Percentiles rank a stretch among this genome's conserved stretches.
Evolutionary conservation across 1,140 invertebrate genomes (phyloP).

Genomic region (Akabosia matsudoensis): DNA sequence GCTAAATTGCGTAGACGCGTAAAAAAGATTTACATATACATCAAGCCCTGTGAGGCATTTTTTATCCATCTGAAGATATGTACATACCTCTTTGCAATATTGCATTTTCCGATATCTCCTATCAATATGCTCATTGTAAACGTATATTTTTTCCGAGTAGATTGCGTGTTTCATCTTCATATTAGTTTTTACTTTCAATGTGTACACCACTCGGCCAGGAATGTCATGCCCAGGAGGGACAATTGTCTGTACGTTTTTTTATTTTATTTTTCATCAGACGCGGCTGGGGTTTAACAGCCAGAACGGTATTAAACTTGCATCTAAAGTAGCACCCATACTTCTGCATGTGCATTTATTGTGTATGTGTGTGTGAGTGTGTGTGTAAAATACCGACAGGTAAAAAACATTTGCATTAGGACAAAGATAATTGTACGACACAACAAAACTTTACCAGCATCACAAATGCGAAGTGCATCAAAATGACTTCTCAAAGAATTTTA

Average conservation of each 20-base stretch:
- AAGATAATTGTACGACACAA: too few relatives aligned
- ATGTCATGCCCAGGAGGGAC: slow-evolving; percentile 14
- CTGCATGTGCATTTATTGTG: neutral
- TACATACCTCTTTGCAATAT: neutral
- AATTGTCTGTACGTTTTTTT: too few relatives aligned
- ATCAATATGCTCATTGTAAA: neutral
- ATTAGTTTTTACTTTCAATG: neutral
- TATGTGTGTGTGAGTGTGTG: neutral
- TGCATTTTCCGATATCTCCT: neutral
- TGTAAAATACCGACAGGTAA: neutral
- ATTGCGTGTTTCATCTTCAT: neutral
- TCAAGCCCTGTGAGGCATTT: too few relatives aligned
- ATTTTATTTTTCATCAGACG: too few relatives aligned
- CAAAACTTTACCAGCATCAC: too few relatives aligned
- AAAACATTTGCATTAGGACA: too few relatives aligned
- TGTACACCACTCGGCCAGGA: neutral
- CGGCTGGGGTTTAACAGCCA: neutral
- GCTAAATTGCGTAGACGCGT: too few relatives aligned
- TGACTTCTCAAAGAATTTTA: too few relatives aligned
- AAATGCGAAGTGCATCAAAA: too few relatives aligned
- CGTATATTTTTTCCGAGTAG: neutral
- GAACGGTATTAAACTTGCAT: too few relatives aligned
- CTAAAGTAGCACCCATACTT: neutral
- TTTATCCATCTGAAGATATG: neutral
- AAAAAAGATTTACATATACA: too few relatives aligned